Percentiles rank a stretch among this genome's conserved stretches.
Evolutionary conservation across 2,797 vertebrate species (phyloP).

Genomic region (Parotocinclus haroldoi): DNA sequence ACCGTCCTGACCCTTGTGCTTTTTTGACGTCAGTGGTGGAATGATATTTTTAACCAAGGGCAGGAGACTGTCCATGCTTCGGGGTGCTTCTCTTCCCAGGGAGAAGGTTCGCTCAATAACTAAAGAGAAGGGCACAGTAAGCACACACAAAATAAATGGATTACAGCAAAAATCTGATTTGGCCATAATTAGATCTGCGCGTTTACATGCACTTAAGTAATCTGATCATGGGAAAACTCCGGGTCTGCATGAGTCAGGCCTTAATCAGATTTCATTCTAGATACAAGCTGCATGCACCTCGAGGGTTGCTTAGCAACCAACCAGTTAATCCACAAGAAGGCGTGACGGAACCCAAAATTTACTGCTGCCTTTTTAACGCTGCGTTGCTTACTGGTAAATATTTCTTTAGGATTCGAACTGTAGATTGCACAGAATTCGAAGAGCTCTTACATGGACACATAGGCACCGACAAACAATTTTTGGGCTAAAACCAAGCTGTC

Average conservation of each 20-base stretch:
- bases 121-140: slow-evolving; percentile 60
- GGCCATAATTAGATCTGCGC: neutral
- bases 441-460: too few species aligned
- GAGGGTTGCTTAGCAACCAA: slow-evolving; percentile 5
- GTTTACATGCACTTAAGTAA: slow-evolving; percentile 3
- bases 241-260: neutral
- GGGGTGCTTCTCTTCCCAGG: slow-evolving; percentile 65
- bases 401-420: neutral
- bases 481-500: too few species aligned
- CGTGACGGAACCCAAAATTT: neutral
- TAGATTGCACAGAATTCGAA: too few species aligned
- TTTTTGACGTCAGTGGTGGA: slow-evolving; percentile 81
- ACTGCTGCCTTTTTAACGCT: neutral
- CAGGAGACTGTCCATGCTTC: slow-evolving; percentile 82
- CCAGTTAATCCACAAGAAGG: neutral
- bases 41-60: slow-evolving; percentile 83
- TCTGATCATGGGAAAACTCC: slow-evolving; percentile 7
- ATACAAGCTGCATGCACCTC: slow-evolving; percentile 1
- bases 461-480: too few species aligned
- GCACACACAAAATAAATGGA: slow-evolving; percentile 1
- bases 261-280: slow-evolving; percentile 3
- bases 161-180: neutral
- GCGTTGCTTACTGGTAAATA: neutral
- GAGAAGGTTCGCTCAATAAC: slow-evolving; percentile 82
- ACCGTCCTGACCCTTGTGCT: slow-evolving; percentile 95